phyloP scores from a whole-genome alignment of 2,797 vertebrate species.

The Onychomys arenicola region DNA sequence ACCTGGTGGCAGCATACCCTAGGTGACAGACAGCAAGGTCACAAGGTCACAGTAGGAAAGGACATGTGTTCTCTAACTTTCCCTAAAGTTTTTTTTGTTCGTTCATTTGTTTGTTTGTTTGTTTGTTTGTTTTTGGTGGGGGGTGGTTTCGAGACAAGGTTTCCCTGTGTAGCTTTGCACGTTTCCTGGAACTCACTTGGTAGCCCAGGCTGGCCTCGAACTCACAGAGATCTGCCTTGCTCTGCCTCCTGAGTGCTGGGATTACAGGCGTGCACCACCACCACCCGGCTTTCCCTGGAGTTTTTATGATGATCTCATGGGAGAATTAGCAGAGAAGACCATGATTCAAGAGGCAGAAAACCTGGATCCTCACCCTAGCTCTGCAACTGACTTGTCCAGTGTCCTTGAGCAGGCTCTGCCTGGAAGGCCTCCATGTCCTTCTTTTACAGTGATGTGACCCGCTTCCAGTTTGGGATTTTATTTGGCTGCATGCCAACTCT shows the following conservation, averaged over 20 bases:
- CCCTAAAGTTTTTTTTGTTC: constrained; percentile 89
- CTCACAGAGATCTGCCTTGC: too few relatives aligned
- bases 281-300: constrained; percentile 80
- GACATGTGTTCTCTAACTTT: constrained; percentile 86
- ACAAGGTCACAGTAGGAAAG: constrained; percentile 82
- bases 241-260: too few relatives aligned
- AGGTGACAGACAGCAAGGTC: too few relatives aligned
- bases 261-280: too few relatives aligned
- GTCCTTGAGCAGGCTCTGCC: background rate
- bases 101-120: too few relatives aligned
- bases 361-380: background rate
- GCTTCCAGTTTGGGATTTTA: background rate
- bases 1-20: background rate
- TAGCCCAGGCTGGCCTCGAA: too few relatives aligned
- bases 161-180: too few relatives aligned
- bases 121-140: too few relatives aligned
- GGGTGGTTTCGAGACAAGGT: too few relatives aligned
- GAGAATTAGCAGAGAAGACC: background rate
- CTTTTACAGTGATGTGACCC: background rate
- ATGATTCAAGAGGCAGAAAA: background rate
- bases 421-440: background rate
- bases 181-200: too few relatives aligned
- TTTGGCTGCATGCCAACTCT: constrained; percentile 88
- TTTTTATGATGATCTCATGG: constrained; percentile 92
- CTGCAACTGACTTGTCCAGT: background rate